Evolutionary conservation across 2,888 invertebrate species (phyloP).

Genomic region (Drosophila mayaguana): DNA sequence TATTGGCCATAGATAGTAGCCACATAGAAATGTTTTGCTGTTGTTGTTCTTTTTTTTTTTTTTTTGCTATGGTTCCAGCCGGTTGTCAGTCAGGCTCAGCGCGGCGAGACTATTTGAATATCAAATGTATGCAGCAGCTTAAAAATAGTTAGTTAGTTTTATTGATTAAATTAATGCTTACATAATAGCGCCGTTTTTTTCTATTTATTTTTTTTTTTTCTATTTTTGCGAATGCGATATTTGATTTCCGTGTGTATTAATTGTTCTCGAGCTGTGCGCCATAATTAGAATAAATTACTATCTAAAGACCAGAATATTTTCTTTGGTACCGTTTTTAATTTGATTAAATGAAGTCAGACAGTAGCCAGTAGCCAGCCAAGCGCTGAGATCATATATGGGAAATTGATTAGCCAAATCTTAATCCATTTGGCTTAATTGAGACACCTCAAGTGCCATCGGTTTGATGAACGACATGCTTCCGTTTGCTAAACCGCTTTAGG

Average conservation of each 20-base stretch:
- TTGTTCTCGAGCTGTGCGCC: slow-evolving; percentile 39
- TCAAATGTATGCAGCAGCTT: slow-evolving; percentile 44
- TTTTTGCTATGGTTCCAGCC: slow-evolving; percentile 16
- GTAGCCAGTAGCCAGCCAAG: slow-evolving; percentile 48
- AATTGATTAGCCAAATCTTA: slow-evolving; percentile 53
- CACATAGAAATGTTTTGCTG: slow-evolving; percentile 13
- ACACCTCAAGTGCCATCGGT: slow-evolving; percentile 40
- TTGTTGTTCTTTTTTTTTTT: slow-evolving; percentile 10
- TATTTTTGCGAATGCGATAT: slow-evolving; percentile 35
- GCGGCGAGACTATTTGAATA: slow-evolving; percentile 41
- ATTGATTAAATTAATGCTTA: slow-evolving; percentile 76
- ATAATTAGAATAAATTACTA: slow-evolving; percentile 68
- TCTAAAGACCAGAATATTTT: slow-evolving; percentile 46
- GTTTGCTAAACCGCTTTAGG: slow-evolving; percentile 68
- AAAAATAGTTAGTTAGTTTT: slow-evolving; percentile 51
- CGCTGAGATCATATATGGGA: slow-evolving; percentile 63
- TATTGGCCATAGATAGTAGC: slow-evolving; percentile 60
- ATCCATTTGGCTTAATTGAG: slow-evolving; percentile 65
- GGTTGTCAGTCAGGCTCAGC: slow-evolving; percentile 22
- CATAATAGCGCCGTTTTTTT: slow-evolving; percentile 46
- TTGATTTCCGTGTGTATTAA: slow-evolving; percentile 66
- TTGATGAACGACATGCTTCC: slow-evolving; percentile 59
- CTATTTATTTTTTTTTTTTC: slow-evolving; percentile 9
- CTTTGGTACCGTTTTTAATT: slow-evolving; percentile 29
- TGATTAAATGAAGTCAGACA: slow-evolving; percentile 30